A percentile compares a stretch with the other conserved stretches of the same genome.
These are phyloP conservation scores for Acanthosepion lycidas DNA, from an alignment of 2,888 invertebrate genomes.

Conservation along the genomic window DNA sequence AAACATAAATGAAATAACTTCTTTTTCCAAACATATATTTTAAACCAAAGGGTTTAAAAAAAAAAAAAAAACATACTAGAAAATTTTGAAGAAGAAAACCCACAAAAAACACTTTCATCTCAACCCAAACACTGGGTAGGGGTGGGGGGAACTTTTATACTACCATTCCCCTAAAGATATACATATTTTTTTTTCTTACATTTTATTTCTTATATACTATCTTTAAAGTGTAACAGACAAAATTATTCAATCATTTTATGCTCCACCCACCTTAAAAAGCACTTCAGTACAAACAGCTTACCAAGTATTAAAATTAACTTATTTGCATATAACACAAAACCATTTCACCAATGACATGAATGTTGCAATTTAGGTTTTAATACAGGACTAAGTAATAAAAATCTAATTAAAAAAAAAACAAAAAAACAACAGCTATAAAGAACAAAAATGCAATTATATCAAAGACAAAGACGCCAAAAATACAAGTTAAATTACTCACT, in stretches of 20 bases:
- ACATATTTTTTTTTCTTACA: too few relatives aligned
- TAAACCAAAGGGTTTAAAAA: too few relatives aligned
- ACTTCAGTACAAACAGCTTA: background rate
- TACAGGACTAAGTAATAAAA: background rate
- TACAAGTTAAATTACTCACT: slow-evolving; percentile 6
- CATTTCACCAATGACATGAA: background rate
- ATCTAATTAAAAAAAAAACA: background rate
- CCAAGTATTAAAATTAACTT: background rate
- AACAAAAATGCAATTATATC: too few relatives aligned
- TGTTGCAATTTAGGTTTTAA: background rate
- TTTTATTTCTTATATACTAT: background rate
- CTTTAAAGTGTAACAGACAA: background rate
- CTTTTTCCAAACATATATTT: too few relatives aligned
- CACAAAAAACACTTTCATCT: too few relatives aligned
- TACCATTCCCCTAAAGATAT: too few relatives aligned
- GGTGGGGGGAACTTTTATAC: too few relatives aligned
- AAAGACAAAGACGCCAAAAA: background rate
- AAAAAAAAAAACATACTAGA: too few relatives aligned
- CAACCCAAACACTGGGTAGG: too few relatives aligned
- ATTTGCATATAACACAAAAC: background rate
- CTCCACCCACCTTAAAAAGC: background rate
- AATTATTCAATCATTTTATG: background rate
- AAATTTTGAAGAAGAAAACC: too few relatives aligned
- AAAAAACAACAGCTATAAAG: background rate
- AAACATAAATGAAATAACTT: too few relatives aligned